phyloP scores from a whole-genome alignment of 2,113 vertebrate genomes.

The Lonchura striata region DNA sequence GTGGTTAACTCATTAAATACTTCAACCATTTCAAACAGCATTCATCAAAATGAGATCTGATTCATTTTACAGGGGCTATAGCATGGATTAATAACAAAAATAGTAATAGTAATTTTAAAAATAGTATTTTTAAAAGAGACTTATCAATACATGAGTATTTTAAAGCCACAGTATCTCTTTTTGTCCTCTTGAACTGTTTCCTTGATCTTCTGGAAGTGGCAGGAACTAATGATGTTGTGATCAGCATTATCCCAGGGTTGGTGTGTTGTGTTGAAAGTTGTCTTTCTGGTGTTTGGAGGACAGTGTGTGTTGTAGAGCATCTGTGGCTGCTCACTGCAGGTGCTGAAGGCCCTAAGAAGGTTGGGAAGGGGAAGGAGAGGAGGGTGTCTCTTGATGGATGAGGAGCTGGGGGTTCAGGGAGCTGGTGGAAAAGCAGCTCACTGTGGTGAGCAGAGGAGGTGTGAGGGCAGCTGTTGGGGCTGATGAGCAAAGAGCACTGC shows the following conservation, averaged over 20 bases:
- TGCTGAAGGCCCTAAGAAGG: background rate
- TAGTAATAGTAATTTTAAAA: background rate
- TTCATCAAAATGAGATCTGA: background rate
- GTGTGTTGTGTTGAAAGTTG: background rate
- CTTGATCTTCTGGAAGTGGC: background rate
- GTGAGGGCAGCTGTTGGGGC: background rate
- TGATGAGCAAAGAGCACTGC: background rate
- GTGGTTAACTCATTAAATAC: background rate
- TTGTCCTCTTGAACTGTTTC: background rate
- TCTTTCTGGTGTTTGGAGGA: too few species aligned
- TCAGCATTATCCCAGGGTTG: background rate
- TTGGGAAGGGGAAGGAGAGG: background rate
- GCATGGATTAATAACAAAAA: background rate
- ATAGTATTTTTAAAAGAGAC: background rate
- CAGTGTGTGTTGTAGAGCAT: fast-evolving
- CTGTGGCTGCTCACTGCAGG: background rate
- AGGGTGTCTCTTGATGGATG: fast-evolving
- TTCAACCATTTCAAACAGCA: background rate
- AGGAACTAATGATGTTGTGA: background rate
- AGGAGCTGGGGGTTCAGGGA: background rate
- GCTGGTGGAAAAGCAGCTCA: background rate
- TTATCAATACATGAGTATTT: background rate
- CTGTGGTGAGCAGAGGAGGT: background rate
- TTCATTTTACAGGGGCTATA: background rate
- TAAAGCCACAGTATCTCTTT: background rate